These are phyloP conservation scores for Drosophila malerkotliana DNA, from an alignment of 1,140 invertebrate genomes.

Conservation along the genomic window DNA sequence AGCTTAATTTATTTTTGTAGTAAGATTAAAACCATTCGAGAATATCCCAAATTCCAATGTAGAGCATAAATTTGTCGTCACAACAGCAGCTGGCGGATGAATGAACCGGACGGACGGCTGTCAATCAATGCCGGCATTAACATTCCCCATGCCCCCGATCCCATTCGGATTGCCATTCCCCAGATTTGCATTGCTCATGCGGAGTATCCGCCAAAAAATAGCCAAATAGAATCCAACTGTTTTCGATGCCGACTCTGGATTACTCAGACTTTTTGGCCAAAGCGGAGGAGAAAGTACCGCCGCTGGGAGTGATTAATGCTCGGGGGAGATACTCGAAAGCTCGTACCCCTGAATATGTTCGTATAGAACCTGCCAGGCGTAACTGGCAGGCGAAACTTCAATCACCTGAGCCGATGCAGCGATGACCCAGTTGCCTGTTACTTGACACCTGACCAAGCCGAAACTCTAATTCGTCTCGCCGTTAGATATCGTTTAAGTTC, in stretches of 20 bases:
- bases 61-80: constrained; percentile 46
- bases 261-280: constrained; percentile 28
- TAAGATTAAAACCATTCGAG: constrained; percentile 17
- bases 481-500: constrained; percentile 32
- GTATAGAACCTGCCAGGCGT: constrained; percentile 1
- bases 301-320: constrained; percentile 48
- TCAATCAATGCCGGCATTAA: constrained; percentile 65
- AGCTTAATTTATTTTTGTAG: not conserved
- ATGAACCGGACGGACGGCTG: constrained; percentile 37
- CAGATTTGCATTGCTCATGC: constrained; percentile 37
- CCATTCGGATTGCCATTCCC: constrained; percentile 44
- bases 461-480: constrained; percentile 52
- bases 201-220: constrained; percentile 29
- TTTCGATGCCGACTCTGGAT: constrained; percentile 17
- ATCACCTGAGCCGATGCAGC: constrained; percentile 40
- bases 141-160: constrained; percentile 10
- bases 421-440: constrained; percentile 57
- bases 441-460: constrained; percentile 55
- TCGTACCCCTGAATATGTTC: too few species aligned
- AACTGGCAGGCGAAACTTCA: constrained; percentile 26
- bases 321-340: constrained; percentile 27
- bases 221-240: constrained; percentile 24
- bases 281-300: constrained; percentile 38
- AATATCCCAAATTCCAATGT: constrained; percentile 29
- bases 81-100: constrained; percentile 45